Percentiles rank a stretch among this genome's conserved stretches.
phyloP scores from a whole-genome alignment of 1,140 invertebrate genomes.

The Lethrus apterus region DNA sequence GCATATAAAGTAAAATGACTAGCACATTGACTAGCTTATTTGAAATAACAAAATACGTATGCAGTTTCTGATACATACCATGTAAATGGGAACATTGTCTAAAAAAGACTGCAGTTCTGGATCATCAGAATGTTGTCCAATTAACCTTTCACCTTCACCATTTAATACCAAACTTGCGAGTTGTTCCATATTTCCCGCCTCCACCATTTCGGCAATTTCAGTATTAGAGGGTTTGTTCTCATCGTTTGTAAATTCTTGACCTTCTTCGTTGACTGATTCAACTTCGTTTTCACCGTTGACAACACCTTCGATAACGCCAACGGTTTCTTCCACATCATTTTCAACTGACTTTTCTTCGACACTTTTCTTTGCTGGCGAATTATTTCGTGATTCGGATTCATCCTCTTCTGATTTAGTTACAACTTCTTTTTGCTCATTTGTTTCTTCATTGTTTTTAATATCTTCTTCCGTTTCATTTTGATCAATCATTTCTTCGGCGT shows the following conservation, averaged over 20 bases:
- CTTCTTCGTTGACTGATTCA: slow-evolving; percentile 50
- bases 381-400: background rate
- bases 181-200: slow-evolving; percentile 78
- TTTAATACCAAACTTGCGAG: slow-evolving; percentile 80
- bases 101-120: slow-evolving; percentile 82
- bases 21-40: too few species aligned
- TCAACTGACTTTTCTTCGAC: slow-evolving; percentile 22
- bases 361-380: slow-evolving; percentile 1
- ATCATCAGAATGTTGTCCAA: slow-evolving; percentile 65
- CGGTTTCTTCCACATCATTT: slow-evolving; percentile 36
- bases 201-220: slow-evolving; percentile 56
- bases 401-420: background rate
- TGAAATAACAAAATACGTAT: too few species aligned
- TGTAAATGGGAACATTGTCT: slow-evolving; percentile 81
- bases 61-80: too few species aligned
- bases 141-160: slow-evolving; percentile 72
- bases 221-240: slow-evolving; percentile 41
- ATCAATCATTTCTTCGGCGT: slow-evolving; percentile 4
- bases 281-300: slow-evolving; percentile 56
- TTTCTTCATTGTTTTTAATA: background rate
- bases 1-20: too few species aligned
- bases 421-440: slow-evolving; percentile 7
- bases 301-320: slow-evolving; percentile 54
- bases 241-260: slow-evolving; percentile 35
- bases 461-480: slow-evolving; percentile 3